Evolutionary conservation across 2,113 vertebrate genomes (phyloP).

Genomic region (Gasterosteus aculeatus): DNA sequence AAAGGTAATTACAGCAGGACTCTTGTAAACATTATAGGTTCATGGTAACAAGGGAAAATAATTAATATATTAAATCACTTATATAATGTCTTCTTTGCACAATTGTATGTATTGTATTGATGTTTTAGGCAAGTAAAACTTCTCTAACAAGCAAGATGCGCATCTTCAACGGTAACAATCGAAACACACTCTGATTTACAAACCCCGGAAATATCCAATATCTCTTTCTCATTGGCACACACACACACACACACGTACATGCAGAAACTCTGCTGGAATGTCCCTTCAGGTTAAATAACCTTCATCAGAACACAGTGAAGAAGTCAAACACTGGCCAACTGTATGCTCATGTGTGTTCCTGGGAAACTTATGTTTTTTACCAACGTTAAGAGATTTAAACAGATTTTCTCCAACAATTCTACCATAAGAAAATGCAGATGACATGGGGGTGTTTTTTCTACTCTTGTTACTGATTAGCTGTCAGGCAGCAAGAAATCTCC

Average conservation of each 20-base stretch:
- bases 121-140: background rate
- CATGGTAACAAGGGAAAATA: background rate
- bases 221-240: conserved; percentile 4
- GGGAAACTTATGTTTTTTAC: background rate
- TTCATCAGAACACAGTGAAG: conserved; percentile 47
- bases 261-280: background rate
- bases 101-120: background rate
- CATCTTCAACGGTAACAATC: background rate
- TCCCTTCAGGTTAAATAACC: conserved; percentile 47
- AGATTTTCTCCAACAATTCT: background rate
- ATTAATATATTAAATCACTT: background rate
- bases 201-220: background rate
- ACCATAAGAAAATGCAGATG: background rate
- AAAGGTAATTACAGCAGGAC: conserved; percentile 2
- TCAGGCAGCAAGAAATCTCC: conserved; percentile 13
- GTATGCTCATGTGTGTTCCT: background rate
- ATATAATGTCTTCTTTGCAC: background rate
- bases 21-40: conserved; percentile 12
- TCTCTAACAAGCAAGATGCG: background rate
- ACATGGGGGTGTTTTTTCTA: background rate
- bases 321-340: conserved; percentile 14
- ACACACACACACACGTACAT: background rate
- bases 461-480: conserved; percentile 31
- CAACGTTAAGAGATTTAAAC: background rate
- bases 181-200: background rate